These are phyloP conservation scores for Oreocharis arfaki DNA, from an alignment of 2,113 vertebrate genomes.

Conservation along the genomic window DNA sequence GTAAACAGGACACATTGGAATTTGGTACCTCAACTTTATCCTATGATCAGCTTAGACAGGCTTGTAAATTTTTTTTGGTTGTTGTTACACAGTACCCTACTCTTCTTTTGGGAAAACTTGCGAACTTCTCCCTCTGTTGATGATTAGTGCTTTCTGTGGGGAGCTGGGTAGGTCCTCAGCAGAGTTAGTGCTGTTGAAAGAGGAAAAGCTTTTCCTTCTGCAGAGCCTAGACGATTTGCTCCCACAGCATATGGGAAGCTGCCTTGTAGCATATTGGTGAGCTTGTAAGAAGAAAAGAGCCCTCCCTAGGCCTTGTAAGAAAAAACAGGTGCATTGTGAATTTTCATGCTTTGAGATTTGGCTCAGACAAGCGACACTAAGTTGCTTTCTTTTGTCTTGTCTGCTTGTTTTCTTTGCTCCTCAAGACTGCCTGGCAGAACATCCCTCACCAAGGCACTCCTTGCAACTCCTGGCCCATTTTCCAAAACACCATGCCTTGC, in stretches of 20 bases:
- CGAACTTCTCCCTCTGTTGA: not conserved
- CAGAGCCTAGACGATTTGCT: not conserved
- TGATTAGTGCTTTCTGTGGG: not conserved
- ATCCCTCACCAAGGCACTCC: not conserved
- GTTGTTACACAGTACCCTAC: not conserved
- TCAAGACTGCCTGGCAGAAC: not conserved
- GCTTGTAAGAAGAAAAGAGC: not conserved
- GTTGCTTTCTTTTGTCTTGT: not conserved
- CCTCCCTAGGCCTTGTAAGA: accelerated
- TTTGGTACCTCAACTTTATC: not conserved
- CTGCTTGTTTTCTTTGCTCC: not conserved
- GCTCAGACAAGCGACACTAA: not conserved
- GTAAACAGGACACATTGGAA: not conserved
- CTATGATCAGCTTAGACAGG: not conserved
- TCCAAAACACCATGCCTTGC: not conserved
- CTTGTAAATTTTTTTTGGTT: not conserved
- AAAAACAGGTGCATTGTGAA: not conserved
- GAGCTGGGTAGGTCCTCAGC: not conserved
- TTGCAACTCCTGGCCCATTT: not conserved
- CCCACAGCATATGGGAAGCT: not conserved
- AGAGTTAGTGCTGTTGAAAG: not conserved
- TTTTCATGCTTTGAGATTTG: not conserved
- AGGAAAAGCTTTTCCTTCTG: not conserved
- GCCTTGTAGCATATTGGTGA: not conserved
- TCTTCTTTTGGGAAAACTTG: not conserved